Evolutionary conservation across 2,888 invertebrate species (phyloP).

Genomic region (Nineta flava): DNA sequence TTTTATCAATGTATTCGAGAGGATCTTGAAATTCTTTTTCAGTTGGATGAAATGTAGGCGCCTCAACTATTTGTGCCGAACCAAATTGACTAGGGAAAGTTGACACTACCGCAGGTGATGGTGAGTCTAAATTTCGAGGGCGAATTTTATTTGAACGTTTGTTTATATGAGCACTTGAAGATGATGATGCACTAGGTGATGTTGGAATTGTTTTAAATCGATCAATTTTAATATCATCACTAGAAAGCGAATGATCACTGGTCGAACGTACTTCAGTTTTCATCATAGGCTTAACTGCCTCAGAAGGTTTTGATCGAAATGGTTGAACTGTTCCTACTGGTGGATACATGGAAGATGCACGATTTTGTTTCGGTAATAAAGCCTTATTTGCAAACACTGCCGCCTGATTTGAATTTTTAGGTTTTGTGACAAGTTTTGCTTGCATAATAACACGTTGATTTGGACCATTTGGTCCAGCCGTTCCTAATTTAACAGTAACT

Average conservation of each 20-base stretch:
- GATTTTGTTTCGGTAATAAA: slow-evolving; percentile 9
- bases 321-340: slow-evolving; percentile 40
- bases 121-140: slow-evolving; percentile 16
- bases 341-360: slow-evolving; percentile 22
- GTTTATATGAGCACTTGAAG: slow-evolving; percentile 26
- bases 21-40: slow-evolving; percentile 80
- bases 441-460: slow-evolving; percentile 46
- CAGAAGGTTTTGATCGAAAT: slow-evolving; percentile 24
- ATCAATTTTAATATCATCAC: slow-evolving; percentile 4
- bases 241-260: background rate
- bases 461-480: slow-evolving; percentile 43
- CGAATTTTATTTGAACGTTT: slow-evolving; percentile 21
- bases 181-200: slow-evolving; percentile 27
- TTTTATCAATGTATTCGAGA: slow-evolving; percentile 65
- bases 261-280: background rate
- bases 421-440: slow-evolving; percentile 46
- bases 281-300: slow-evolving; percentile 10
- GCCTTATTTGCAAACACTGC: slow-evolving; percentile 3
- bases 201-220: slow-evolving; percentile 23
- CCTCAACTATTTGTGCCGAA: slow-evolving; percentile 46
- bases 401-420: slow-evolving; percentile 19
- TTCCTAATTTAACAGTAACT: slow-evolving; percentile 46
- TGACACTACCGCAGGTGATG: slow-evolving; percentile 17
- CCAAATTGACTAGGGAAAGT: slow-evolving; percentile 30
- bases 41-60: slow-evolving; percentile 65